These are phyloP conservation scores for Rhynchopsitta pachyrhyncha DNA, from an alignment of 2,113 vertebrate genomes.

Conservation along the genomic window DNA sequence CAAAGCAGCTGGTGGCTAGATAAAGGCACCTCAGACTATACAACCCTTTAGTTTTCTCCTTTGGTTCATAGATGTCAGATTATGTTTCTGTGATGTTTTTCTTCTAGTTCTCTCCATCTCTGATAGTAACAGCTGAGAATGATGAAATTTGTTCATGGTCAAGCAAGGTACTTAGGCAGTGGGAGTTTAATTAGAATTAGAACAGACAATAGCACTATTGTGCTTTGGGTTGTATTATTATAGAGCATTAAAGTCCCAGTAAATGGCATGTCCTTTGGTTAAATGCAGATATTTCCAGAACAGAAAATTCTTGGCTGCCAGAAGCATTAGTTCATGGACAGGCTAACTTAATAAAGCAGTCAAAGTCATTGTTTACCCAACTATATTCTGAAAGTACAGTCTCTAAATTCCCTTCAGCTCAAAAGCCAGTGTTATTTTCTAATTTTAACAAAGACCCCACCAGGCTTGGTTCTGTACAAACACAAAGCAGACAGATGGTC, in stretches of 20 bases:
- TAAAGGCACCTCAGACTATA: background rate
- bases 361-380: background rate
- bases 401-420: background rate
- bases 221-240: background rate
- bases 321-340: background rate
- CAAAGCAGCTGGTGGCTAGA: background rate
- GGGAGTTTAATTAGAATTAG: background rate
- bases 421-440: background rate
- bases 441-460: background rate
- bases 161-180: background rate
- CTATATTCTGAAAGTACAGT: background rate
- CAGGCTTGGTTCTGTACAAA: background rate
- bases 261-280: background rate
- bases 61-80: background rate
- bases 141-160: background rate
- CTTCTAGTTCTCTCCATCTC: background rate
- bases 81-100: conserved; percentile 12
- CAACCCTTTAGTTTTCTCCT: background rate
- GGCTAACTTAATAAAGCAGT: background rate
- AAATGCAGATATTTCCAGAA: background rate
- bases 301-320: background rate
- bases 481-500: background rate
- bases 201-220: background rate
- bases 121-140: background rate
- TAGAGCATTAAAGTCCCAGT: background rate